Percentiles rank a stretch among this genome's conserved stretches.
phyloP scores from a whole-genome alignment of 2,797 vertebrate genomes.

The Aldrovandia affinis region DNA sequence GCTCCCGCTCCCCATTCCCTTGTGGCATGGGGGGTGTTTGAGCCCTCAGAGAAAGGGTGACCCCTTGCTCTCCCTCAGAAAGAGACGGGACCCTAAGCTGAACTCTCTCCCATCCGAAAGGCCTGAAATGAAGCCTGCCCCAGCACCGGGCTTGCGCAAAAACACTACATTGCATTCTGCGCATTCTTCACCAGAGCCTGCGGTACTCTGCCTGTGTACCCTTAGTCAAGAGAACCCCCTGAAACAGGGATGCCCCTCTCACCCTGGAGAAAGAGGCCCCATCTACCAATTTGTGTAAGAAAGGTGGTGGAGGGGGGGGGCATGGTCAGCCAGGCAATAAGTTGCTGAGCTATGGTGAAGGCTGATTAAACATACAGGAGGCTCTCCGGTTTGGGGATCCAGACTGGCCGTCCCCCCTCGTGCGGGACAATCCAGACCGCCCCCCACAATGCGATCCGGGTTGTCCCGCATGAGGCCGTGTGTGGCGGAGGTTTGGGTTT shows the following conservation, averaged over 20 bases:
- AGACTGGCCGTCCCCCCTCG: neutral
- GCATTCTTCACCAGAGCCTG: conserved; percentile 11
- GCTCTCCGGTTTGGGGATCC: neutral
- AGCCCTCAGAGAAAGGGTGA: conserved; percentile 69
- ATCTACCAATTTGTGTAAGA: neutral
- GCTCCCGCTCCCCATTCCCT: conserved; percentile 36
- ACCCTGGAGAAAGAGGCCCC: neutral
- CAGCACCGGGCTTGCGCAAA: neutral
- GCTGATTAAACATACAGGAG: neutral
- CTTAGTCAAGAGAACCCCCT: neutral
- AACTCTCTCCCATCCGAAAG: conserved; percentile 70
- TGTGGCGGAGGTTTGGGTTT: conserved; percentile 48
- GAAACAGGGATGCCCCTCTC: neutral
- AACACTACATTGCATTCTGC: neutral
- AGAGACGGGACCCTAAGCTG: conserved; percentile 68
- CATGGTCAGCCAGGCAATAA: neutral
- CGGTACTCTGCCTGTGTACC: neutral
- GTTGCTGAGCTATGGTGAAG: neutral
- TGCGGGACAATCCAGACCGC: too few relatives aligned
- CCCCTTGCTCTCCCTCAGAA: conserved; percentile 69
- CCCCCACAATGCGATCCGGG: neutral
- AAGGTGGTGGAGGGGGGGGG: neutral
- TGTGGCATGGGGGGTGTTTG: conserved; percentile 61
- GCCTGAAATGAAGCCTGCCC: conserved; percentile 38
- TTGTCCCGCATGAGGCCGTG: neutral